A percentile compares a stretch with the other conserved stretches of the same genome.
phyloP scores from a whole-genome alignment of 2,113 vertebrate genomes.

The Pedetes capensis region DNA sequence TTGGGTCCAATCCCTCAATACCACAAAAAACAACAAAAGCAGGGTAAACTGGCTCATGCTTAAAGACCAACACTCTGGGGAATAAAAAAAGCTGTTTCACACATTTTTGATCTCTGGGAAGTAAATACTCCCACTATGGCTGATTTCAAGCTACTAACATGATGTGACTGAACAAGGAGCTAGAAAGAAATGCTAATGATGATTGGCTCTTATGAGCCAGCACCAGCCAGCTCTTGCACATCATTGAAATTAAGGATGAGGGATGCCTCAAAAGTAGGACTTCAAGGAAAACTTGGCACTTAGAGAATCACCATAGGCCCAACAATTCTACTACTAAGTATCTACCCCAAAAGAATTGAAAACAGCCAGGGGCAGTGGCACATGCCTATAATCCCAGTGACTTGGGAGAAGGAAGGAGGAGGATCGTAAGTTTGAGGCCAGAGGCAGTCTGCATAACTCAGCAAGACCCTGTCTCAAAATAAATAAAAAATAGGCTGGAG shows the following conservation, averaged over 20 bases:
- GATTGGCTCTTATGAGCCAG: neutral
- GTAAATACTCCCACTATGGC: neutral
- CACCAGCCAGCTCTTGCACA: neutral
- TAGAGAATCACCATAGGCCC: neutral
- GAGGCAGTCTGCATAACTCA: too few species aligned
- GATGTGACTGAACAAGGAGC: neutral
- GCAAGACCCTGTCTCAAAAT: too few species aligned
- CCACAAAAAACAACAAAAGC: too few species aligned
- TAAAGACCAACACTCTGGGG: neutral
- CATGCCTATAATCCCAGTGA: too few species aligned
- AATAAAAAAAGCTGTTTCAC: neutral
- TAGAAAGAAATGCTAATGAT: neutral
- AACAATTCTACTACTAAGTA: neutral
- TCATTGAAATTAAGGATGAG: neutral
- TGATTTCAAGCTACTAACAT: neutral
- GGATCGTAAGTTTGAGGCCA: too few species aligned
- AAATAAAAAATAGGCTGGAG: too few species aligned
- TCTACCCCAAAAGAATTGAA: neutral
- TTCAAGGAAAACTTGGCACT: neutral
- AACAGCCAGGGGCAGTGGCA: too few species aligned
- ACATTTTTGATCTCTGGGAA: neutral
- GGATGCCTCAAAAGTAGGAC: neutral
- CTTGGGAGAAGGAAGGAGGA: too few species aligned
- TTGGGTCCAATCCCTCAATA: too few species aligned
- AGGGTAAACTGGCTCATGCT: neutral